Base-by-base conservation (phyloP, 2,113 vertebrate genomes). In the Vanacampus margaritifer region DNA sequence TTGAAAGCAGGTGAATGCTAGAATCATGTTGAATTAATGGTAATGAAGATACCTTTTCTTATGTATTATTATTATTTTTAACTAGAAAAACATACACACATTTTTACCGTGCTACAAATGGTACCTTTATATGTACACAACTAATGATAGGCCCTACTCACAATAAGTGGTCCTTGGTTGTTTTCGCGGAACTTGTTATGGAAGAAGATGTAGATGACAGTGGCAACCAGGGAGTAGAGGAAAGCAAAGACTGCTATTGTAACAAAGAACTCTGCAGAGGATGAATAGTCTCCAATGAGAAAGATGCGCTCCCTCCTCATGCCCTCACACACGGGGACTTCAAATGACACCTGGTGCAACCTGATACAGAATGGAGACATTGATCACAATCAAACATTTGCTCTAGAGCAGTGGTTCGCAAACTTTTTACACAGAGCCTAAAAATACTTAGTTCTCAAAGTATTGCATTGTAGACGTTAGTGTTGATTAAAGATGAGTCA, bases 211-310 rank as follows among this genome's bases (percentile, higher is more conserved):
- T 99, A 98, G 75, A 98, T 93, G 12, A 95, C 90, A 0, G 95
- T 95, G 80, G 97, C 97, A 9, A 93, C 85, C 84, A 98, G 88
- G 0, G 97, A 99, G 87, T 99, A 99, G 69, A 99, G 93, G 86
- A 99, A 98, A 75, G 97, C 93, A 0, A 99, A 98, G 84, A 99
- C 97, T 0, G 96, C 95, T 0, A 98, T 94, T 12, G 97, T 99
- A 88, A 99, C 96, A 0, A 98, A 99, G 92, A 99, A 98, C 85
- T 98, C 96, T 0, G 96, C 96, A 0, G 96, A 97, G n/a, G 96
- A 98, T 0, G 97, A 99, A 84, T 93, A 98, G 88, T 98, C 97
- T 2, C 97, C 97, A 28, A 86, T 89, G 85, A 99, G 92, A 56
- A 93, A 94, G 24, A 99, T 92, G 0, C 81, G 92, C 84, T 99